Evolutionary conservation across 2,888 invertebrate species (phyloP), one percentile per base, ranked within the genome.

Genomic region (Phorcus lineatus): DNA sequence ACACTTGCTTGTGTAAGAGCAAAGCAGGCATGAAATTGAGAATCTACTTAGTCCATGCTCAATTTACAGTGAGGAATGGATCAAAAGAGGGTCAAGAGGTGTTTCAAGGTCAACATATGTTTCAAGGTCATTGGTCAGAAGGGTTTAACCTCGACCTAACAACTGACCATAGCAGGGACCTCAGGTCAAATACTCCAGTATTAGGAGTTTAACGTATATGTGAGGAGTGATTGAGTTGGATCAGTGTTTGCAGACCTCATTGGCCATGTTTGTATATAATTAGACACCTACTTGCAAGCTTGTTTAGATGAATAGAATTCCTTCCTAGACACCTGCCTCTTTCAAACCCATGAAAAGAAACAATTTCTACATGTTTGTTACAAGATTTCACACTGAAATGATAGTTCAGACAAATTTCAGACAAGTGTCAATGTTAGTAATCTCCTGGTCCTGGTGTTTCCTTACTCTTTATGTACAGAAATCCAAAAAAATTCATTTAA

Each of bases 201-300:
- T 47, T 47, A 47, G 47, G 11, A 11, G 13, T 4, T 47, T 62
- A 24, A 62, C n/a, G 24, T 13, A 13, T 24, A 22, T 28, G 9
- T 62, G 62, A 62, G 62, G 62, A 62, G 28, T 62, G 28, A 62
- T 28, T 62, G 62, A 62, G 62, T 62, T 24, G 7, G 62, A 28
- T 22, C 22, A 7, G 62, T 62, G 28, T 62, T 62, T 62, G 62
- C 28, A 13, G 24, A 62, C n/a, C 62, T 28, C 62, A 24, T 62
- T 62, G 62, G 24, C 17, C 62, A 24, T 62, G 62, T 62, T 62
- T 62, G 62, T 62, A 28, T 62, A 62, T 62, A 62, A 62, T 62
- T 62, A 62, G 62, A 62, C 62, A 62, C 62, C 62, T 62, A 24
- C 4, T 28, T 62, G 62, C n/a, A 1, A 62, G 22, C 16, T 6